These are phyloP conservation scores for Drosophila limbata DNA, from an alignment of 2,888 invertebrate genomes.

Conservation along the genomic window DNA sequence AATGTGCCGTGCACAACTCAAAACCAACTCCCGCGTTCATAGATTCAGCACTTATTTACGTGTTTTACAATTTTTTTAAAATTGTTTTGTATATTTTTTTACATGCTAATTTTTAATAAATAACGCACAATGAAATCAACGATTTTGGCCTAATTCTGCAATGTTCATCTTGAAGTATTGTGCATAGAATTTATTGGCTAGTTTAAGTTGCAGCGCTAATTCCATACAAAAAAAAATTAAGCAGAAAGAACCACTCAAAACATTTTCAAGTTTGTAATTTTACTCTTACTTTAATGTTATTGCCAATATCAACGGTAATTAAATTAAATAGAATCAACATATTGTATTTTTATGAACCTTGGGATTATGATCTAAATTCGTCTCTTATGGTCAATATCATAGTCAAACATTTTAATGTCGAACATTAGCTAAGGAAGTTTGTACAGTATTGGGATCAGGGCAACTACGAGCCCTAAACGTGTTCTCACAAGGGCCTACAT, in stretches of 20 bases:
- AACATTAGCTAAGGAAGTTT: conserved; percentile 15
- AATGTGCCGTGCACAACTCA: conserved; percentile 57
- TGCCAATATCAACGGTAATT: conserved; percentile 66
- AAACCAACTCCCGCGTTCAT: conserved; percentile 22
- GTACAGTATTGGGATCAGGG: conserved; percentile 23
- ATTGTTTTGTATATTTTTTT: conserved; percentile 54
- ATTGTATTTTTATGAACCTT: conserved; percentile 25
- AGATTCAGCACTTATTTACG: conserved; percentile 36
- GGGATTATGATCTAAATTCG: conserved; percentile 34
- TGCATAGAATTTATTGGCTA: conserved; percentile 59
- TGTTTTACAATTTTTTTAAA: conserved; percentile 47
- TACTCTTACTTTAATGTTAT: conserved; percentile 72
- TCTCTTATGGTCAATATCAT: conserved; percentile 23
- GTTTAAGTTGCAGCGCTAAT: conserved; percentile 61
- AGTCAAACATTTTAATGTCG: conserved; percentile 33
- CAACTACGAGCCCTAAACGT: not conserved
- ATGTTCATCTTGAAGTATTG: conserved; percentile 11
- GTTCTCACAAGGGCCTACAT: conserved; percentile 82
- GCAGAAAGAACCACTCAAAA: conserved; percentile 36
- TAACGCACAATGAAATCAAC: conserved; percentile 43
- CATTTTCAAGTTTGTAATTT: conserved; percentile 64
- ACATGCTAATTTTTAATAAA: conserved; percentile 25
- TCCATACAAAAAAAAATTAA: conserved; percentile 43
- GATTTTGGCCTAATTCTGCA: conserved; percentile 22
- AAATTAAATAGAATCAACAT: conserved; percentile 61